A percentile compares a stretch with the other conserved stretches of the same genome.
These are phyloP conservation scores for Ichneumoninae sp. DNA, from an alignment of 2,888 invertebrate species.

Conservation along the genomic window DNA sequence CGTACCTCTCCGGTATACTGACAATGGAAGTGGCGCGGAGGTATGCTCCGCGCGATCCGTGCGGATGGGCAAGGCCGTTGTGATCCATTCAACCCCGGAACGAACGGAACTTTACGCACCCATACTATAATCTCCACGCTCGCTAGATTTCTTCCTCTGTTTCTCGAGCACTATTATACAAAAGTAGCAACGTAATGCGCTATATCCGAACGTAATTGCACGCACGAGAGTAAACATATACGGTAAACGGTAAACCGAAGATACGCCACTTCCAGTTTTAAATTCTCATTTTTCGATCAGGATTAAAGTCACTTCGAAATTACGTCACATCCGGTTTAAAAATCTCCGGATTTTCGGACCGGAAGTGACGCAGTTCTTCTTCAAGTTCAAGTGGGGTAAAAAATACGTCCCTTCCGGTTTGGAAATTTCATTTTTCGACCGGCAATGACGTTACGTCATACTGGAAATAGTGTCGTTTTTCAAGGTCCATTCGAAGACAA, in stretches of 20 bases:
- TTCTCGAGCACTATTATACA: constrained; percentile 9
- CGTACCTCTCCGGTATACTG: constrained; percentile 6
- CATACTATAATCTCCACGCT: constrained; percentile 1
- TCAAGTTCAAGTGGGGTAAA: too few species aligned
- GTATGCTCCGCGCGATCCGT: constrained; percentile 12
- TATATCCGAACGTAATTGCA: not conserved
- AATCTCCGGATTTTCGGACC: too few species aligned
- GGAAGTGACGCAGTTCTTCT: too few species aligned
- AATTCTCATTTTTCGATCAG: too few species aligned
- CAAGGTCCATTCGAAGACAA: too few species aligned
- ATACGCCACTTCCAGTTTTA: too few species aligned
- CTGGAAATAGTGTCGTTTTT: too few species aligned
- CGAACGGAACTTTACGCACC: constrained; percentile 42
- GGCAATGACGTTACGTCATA: too few species aligned
- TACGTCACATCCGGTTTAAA: too few species aligned
- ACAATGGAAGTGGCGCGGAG: constrained; percentile 10
- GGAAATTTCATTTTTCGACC: too few species aligned
- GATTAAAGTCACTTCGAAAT: too few species aligned
- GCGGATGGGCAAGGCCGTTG: constrained; percentile 55
- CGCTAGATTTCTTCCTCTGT: constrained; percentile 11
- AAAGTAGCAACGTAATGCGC: not conserved
- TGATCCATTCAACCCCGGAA: constrained; percentile 49
- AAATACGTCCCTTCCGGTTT: too few species aligned
- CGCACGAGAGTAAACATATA: not conserved
- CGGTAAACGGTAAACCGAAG: not conserved